Evolutionary conservation across 2,888 invertebrate species (phyloP).

Genomic region (Brenthis ino): DNA sequence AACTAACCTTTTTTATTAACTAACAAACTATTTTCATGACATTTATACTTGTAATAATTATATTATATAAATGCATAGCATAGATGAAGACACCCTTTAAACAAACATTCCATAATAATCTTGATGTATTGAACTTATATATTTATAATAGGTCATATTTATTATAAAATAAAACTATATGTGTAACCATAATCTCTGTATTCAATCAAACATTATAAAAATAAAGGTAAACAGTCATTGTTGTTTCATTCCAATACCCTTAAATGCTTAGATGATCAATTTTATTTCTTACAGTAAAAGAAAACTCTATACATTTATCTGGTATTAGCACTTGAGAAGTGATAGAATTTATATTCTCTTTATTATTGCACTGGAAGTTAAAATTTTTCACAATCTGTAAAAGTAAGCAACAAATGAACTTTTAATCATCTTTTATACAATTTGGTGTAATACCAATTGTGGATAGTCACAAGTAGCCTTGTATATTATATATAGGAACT

Average conservation of each 20-base stretch:
- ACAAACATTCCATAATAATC: slow-evolving; percentile 17
- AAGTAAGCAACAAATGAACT: slow-evolving; percentile 13
- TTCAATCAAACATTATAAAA: slow-evolving; percentile 27
- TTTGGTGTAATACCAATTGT: no score
- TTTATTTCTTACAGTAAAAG: slow-evolving; percentile 47
- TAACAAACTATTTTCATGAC: slow-evolving; percentile 11
- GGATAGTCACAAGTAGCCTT: no score
- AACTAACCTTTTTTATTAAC: neutral
- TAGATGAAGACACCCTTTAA: slow-evolving; percentile 3
- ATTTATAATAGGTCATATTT: slow-evolving; percentile 14
- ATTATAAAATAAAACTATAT: slow-evolving; percentile 20
- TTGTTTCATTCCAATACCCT: slow-evolving; percentile 21
- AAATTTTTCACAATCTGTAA: slow-evolving; percentile 82
- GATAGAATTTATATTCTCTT: slow-evolving; percentile 71
- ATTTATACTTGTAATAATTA: slow-evolving; percentile 4
- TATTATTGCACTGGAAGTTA: slow-evolving; percentile 74
- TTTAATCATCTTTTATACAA: no score
- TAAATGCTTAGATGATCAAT: slow-evolving; percentile 21
- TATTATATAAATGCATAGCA: neutral
- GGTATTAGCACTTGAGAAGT: slow-evolving; percentile 83
- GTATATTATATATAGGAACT: no score
- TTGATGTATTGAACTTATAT: slow-evolving; percentile 14
- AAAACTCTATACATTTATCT: slow-evolving; percentile 70
- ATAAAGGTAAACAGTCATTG: slow-evolving; percentile 22
- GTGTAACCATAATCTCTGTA: slow-evolving; percentile 24